Evolutionary conservation across 2,113 vertebrate species (phyloP).

Genomic region (Sphyrna mokarran): DNA sequence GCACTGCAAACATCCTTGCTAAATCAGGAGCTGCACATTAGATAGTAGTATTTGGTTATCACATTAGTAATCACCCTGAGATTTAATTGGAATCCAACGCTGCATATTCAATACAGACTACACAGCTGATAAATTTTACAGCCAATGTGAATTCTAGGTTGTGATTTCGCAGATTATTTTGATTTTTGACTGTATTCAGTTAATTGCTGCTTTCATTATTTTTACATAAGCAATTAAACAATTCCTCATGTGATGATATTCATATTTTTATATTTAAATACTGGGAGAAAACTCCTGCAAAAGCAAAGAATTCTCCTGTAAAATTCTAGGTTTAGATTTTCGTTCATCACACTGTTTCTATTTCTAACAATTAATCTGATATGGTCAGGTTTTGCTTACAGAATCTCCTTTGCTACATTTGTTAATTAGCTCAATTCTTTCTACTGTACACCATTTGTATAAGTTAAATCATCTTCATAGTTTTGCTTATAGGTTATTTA

Average conservation of each 20-base stretch:
- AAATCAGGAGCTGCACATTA: neutral
- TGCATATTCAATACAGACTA: neutral
- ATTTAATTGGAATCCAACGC: neutral
- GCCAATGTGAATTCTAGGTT: neutral
- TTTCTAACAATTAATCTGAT: neutral
- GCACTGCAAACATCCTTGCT: neutral
- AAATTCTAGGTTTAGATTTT: neutral
- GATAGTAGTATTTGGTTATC: neutral
- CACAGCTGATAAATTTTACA: neutral
- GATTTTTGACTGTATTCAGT: neutral
- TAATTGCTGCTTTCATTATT: neutral
- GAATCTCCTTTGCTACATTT: neutral
- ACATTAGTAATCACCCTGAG: neutral
- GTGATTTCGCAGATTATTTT: neutral
- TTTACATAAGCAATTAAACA: neutral
- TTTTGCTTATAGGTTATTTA: neutral
- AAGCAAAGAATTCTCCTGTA: neutral
- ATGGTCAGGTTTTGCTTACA: neutral
- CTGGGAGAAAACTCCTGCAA: neutral
- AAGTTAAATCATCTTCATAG: neutral
- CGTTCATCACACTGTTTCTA: neutral
- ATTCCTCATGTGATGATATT: neutral
- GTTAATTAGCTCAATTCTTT: neutral
- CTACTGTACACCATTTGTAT: neutral
- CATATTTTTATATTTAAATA: neutral